Evolutionary conservation across 2,888 invertebrate species (phyloP), one percentile per base, ranked within the genome.

Genomic region (Meteorus colon): DNA sequence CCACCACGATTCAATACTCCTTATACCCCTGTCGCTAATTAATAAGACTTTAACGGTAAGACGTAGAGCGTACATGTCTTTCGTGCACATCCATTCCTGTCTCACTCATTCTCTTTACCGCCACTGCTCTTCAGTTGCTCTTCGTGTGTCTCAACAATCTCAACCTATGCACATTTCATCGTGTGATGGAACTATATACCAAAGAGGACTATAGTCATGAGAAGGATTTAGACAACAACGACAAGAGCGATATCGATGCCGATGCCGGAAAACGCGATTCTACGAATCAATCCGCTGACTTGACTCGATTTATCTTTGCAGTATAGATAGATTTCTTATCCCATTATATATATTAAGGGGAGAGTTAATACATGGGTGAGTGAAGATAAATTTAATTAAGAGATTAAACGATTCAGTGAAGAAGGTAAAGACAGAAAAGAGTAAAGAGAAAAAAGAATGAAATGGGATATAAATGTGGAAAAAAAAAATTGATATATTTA

Each of bases 11-110:
- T 74, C 78, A 62, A 62, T 70, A 70, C 37, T 62, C 31, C 63
- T 55, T 69, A 34, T 78, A 76, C 78, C 75, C 55, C 79, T 80
- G 80, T 80, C 80, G 82, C 80, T 82, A 82, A 82, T 82, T 82
- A 82, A 82, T 82, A 82, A 81, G 82, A 81, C 82, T 82, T 81
- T 80, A 81, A 82, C 81, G 80, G 80, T 80, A 77, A 79, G 80
- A 81, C 81, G 79, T 78, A 31, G 77, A 77, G 77, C 78, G 67
- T 75, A 67, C 77, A 60, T 75, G 74, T 77, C 68, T 78, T 76
- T 77, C 76, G 73, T 76, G 74, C 77, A 79, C 55, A 73, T 77
- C 63, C 66, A 67, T 48, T 51, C 34, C 68, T 55, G 45, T 68
- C 75, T 68, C 77, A 69, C 73, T 48, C 77, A 29, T 73, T 67